Conservation (phyloP, 2,113 vertebrate genomes). For the Thalassoma bifasciatum region DNA sequence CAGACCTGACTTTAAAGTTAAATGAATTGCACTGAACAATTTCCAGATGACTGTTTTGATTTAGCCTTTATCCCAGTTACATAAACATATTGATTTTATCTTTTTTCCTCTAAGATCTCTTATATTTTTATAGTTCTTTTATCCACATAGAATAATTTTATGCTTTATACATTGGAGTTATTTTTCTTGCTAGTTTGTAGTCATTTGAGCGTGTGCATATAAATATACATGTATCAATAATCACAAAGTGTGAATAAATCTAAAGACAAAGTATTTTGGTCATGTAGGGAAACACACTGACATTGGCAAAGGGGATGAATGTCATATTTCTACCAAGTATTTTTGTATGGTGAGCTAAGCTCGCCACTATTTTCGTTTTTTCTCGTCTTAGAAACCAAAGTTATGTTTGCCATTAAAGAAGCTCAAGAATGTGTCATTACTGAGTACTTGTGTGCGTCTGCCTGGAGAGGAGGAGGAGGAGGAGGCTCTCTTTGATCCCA, state of each 20-base stretch:
- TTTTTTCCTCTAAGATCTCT: slow-evolving; percentile 75
- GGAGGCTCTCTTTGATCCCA: slow-evolving; percentile 63
- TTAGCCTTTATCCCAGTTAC: slow-evolving; percentile 77
- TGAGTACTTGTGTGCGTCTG: slow-evolving; percentile 60
- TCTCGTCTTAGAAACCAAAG: slow-evolving; percentile 86
- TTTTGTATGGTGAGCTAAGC: slow-evolving; percentile 81
- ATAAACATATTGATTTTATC: slow-evolving; percentile 76
- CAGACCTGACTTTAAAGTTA: slow-evolving; percentile 67
- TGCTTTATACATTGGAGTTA: slow-evolving; percentile 82
- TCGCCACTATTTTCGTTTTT: slow-evolving; percentile 57
- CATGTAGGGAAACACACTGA: slow-evolving; percentile 73
- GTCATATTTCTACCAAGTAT: slow-evolving; percentile 80
- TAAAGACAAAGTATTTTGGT: slow-evolving; percentile 68
- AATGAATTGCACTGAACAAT: slow-evolving; percentile 87
- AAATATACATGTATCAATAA: slow-evolving; percentile 76
- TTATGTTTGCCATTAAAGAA: slow-evolving; percentile 84
- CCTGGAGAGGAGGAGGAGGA: slow-evolving; percentile 55
- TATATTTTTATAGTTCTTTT: slow-evolving; percentile 88
- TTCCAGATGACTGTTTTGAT: slow-evolving; percentile 85
- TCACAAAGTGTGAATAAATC: slow-evolving; percentile 71
- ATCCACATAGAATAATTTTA: slow-evolving; percentile 84
- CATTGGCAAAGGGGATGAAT: slow-evolving; percentile 73
- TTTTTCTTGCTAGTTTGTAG: slow-evolving; percentile 79
- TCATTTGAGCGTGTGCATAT: slow-evolving; percentile 74
- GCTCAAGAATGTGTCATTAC: slow-evolving; percentile 81